A percentile compares a stretch with the other conserved stretches of the same genome.
These are phyloP conservation scores for Eciton burchellii DNA, from an alignment of 1,140 invertebrate genomes.

Conservation along the genomic window DNA sequence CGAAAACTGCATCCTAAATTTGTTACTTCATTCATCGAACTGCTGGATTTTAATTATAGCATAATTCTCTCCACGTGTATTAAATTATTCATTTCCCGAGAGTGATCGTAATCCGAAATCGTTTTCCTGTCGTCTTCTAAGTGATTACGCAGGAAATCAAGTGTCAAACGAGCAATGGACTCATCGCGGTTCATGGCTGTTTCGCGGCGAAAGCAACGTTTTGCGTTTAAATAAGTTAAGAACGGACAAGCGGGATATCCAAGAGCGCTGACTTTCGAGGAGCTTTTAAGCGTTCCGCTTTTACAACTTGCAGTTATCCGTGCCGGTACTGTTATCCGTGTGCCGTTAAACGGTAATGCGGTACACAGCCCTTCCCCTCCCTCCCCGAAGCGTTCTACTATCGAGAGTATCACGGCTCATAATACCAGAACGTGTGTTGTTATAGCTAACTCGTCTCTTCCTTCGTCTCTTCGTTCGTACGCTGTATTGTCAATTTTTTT, in stretches of 20 bases:
- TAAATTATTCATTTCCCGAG: background rate
- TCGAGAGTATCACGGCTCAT: constrained; percentile 50
- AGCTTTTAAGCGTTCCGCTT: constrained; percentile 65
- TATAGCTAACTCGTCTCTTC: constrained; percentile 24
- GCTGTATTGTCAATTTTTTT: background rate
- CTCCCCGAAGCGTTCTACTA: constrained; percentile 9
- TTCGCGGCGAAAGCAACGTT: background rate
- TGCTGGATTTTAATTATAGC: too few relatives aligned
- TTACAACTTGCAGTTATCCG: constrained; percentile 68
- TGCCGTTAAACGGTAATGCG: constrained; percentile 64
- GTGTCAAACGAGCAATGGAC: background rate
- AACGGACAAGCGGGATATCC: background rate
- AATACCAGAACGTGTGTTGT: constrained; percentile 57
- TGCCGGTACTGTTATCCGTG: constrained; percentile 59
- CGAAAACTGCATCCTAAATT: too few relatives aligned
- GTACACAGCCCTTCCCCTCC: constrained; percentile 32
- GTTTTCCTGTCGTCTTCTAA: background rate
- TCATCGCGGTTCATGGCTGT: background rate
- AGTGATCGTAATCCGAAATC: background rate
- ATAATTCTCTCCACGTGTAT: too few relatives aligned
- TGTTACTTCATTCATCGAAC: too few relatives aligned
- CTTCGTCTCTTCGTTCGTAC: background rate
- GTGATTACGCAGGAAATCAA: constrained; percentile 4
- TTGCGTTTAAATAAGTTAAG: constrained; percentile 59
- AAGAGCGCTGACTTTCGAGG: constrained; percentile 55